Percentiles rank a stretch among this genome's conserved stretches.
phyloP scores from a whole-genome alignment of 2,888 invertebrate species.

The Nomada hirtipes region DNA sequence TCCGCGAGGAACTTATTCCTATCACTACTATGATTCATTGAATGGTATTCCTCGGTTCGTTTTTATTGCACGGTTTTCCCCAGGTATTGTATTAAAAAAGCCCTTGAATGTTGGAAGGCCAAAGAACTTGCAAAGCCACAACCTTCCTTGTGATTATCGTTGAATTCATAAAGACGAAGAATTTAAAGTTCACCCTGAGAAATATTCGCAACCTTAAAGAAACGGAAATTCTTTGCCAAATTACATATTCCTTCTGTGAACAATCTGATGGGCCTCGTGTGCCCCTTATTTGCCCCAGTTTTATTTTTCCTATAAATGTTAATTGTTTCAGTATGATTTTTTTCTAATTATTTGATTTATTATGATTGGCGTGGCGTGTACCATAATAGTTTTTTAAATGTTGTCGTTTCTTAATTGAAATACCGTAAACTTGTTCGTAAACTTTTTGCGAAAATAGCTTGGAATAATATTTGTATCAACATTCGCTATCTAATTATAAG shows the following conservation, averaged over 20 bases:
- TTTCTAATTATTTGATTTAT: too few relatives aligned
- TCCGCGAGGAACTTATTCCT: neutral
- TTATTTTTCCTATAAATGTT: neutral
- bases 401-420: too few relatives aligned
- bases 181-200: neutral
- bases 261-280: too few relatives aligned
- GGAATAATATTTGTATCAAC: too few relatives aligned
- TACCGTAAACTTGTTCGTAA: too few relatives aligned
- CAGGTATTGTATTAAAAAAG: constrained; percentile 18
- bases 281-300: neutral
- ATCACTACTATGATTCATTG: constrained; percentile 25
- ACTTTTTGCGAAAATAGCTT: too few relatives aligned
- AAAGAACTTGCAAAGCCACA: constrained; percentile 8
- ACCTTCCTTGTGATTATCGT: neutral
- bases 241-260: too few relatives aligned
- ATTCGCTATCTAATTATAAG: neutral
- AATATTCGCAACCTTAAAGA: neutral
- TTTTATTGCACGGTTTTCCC: constrained; percentile 12
- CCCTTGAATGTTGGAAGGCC: constrained; percentile 23
- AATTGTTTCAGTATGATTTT: neutral
- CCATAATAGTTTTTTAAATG: too few relatives aligned
- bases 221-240: neutral
- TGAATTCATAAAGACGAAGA: neutral
- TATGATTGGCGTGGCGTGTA: too few relatives aligned
- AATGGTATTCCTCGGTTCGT: neutral